Base-by-base conservation (phyloP, 2,888 invertebrate species). In the Biston stratarius region DNA sequence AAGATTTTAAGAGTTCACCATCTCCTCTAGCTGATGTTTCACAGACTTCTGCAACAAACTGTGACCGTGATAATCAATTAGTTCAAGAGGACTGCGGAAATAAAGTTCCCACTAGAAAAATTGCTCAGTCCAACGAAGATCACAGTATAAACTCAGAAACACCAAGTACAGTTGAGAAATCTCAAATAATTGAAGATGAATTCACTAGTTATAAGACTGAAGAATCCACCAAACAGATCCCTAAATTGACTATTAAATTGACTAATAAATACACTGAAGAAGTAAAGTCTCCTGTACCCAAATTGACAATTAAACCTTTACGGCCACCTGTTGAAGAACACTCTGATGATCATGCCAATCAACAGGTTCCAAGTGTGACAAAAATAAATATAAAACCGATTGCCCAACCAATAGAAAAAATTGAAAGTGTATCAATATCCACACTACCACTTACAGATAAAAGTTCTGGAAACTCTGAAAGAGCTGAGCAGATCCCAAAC, bases 161-260 rank as follows among this genome's bases (percentile, higher is more conserved):
- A 24, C 72, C 70, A 62, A 77, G 65, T 75, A 79, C 75, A 71
- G 75, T 67, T 71, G 80, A 71, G 74, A 78, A 77, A 75, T 75
- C 70, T 69, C 75, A 70, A 73, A 65, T 67, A 38, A 49, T 48
- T 72, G 74, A 81, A 63, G 80, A 82, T 62, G 81, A 84, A 53
- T 67, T 75, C 14, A 14, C 34, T 33, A 57, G 52, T 61, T 14
- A 3, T 14, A 62, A 67, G 24, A 8, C 7, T 53, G 89, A 61
- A 15, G 63, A 87, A 47, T 74, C 79, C 61, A 74, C 76, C 56
- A 94, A 91, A 83, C 90, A 90, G 72, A 88, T 94, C 59, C 94
- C 94, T 47, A 94, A 94, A 83, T 79, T 94, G 70, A 94, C 94
- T 57, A 94, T 94, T 45, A 94, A 94, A 84, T 78, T 94, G 66